These are phyloP conservation scores for Papilio demoleus DNA, from an alignment of 2,888 invertebrate species.

Conservation along the genomic window DNA sequence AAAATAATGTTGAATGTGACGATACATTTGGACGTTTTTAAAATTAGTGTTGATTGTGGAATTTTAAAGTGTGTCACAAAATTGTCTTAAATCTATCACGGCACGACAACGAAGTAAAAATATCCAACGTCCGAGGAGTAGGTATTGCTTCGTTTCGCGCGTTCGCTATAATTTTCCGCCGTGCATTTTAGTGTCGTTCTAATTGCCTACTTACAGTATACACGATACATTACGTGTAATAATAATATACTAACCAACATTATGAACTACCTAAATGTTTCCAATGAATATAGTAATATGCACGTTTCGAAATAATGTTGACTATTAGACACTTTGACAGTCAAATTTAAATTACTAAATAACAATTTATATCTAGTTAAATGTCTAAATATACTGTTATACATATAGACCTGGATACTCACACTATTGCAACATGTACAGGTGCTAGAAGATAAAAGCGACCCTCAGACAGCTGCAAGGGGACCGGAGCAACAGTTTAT, in stretches of 20 bases:
- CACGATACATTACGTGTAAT: constrained; percentile 17
- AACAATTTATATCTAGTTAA: background rate
- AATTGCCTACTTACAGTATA: constrained; percentile 37
- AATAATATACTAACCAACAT: constrained; percentile 8
- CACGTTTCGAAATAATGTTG: background rate
- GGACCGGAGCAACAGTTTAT: background rate
- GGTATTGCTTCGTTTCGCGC: constrained; percentile 27
- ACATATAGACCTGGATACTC: constrained; percentile 42
- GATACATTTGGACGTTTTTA: constrained; percentile 2
- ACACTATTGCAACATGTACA: constrained; percentile 47
- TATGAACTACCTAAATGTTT: constrained; percentile 4
- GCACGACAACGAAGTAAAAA: constrained; percentile 36
- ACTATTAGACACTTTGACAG: background rate
- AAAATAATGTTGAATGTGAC: background rate
- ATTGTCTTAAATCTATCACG: constrained; percentile 32
- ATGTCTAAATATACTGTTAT: background rate
- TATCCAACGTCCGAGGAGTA: constrained; percentile 21
- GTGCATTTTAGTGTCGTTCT: constrained; percentile 35
- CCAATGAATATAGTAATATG: background rate
- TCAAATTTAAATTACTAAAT: too few species aligned
- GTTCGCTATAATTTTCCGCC: constrained; percentile 31
- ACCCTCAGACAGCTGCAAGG: constrained; percentile 16
- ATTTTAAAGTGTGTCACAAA: constrained; percentile 37
- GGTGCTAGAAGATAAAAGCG: constrained; percentile 28
- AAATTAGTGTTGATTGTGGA: constrained; percentile 12